Evolutionary conservation across 2,888 invertebrate genomes (phyloP).

Genomic region (Galeruca laticollis): DNA sequence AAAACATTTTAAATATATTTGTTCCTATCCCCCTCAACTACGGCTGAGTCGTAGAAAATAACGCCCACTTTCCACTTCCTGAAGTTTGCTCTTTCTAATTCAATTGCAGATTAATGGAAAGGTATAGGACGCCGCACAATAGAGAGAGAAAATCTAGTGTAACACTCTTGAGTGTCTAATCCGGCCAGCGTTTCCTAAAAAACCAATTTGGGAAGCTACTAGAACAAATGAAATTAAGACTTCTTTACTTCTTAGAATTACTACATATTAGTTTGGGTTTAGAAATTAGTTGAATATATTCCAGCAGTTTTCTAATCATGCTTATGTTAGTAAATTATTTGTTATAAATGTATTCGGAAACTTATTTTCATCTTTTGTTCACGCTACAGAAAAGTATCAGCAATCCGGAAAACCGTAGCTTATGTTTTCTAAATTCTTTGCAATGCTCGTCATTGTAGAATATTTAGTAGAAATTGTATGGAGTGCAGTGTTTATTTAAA

Average conservation of each 20-base stretch:
- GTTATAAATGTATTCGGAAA: too few relatives aligned
- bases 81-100: slow-evolving; percentile 28
- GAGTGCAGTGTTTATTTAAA: too few relatives aligned
- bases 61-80: slow-evolving; percentile 1
- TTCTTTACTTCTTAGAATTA: background rate
- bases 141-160: background rate
- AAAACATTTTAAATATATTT: background rate
- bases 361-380: too few relatives aligned
- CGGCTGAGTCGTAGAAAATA: background rate
- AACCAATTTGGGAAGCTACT: slow-evolving; percentile 3
- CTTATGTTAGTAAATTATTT: too few relatives aligned
- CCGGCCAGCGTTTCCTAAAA: background rate
- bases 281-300: background rate
- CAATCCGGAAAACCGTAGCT: too few relatives aligned
- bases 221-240: slow-evolving; percentile 5
- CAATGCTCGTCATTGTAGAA: too few relatives aligned
- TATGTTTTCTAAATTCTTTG: too few relatives aligned
- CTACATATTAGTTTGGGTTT: background rate
- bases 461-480: too few relatives aligned
- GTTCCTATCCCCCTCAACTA: background rate
- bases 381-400: too few relatives aligned
- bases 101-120: slow-evolving; percentile 36
- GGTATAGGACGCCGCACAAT: slow-evolving; percentile 4
- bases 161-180: slow-evolving; percentile 14
- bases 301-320: too few relatives aligned